phyloP scores from a whole-genome alignment of 1,140 invertebrate genomes.

The Ylistrum balloti region DNA sequence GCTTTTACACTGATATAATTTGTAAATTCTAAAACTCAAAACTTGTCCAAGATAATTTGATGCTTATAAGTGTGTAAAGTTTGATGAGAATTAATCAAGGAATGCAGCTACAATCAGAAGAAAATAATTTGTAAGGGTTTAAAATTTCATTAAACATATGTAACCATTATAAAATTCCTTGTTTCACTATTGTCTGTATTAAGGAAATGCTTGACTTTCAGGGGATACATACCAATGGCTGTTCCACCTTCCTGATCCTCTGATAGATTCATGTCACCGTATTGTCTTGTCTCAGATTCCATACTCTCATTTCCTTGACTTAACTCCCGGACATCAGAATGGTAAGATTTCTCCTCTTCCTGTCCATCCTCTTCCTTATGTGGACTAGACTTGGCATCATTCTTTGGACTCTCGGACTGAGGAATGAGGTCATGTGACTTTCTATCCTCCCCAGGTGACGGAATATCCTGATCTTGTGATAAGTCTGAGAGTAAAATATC shows the following conservation, averaged over 20 bases:
- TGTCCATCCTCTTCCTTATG: not conserved
- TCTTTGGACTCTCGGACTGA: not conserved
- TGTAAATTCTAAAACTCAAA: too few relatives aligned
- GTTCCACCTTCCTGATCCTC: not conserved
- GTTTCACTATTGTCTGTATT: too few relatives aligned
- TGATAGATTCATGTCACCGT: not conserved
- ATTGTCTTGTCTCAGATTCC: slow-evolving; percentile 3
- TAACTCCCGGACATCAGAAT: not conserved
- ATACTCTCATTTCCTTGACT: slow-evolving; percentile 27
- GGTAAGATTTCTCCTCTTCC: not conserved
- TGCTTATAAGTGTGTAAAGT: too few relatives aligned
- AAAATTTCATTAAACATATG: too few relatives aligned
- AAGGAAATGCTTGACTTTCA: too few relatives aligned
- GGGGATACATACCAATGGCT: not conserved
- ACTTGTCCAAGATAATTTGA: too few relatives aligned
- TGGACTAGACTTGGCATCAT: not conserved
- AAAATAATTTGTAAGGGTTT: too few relatives aligned
- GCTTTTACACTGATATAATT: too few relatives aligned
- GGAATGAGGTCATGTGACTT: not conserved
- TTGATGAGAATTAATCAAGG: too few relatives aligned
- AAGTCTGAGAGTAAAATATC: not conserved
- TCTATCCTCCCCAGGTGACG: not conserved
- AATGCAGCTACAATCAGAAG: too few relatives aligned
- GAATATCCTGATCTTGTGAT: too few relatives aligned
- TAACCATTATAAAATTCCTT: too few relatives aligned